Evolutionary conservation across 2,797 vertebrate species (phyloP).

Genomic region (Neomorphus geoffroyi): DNA sequence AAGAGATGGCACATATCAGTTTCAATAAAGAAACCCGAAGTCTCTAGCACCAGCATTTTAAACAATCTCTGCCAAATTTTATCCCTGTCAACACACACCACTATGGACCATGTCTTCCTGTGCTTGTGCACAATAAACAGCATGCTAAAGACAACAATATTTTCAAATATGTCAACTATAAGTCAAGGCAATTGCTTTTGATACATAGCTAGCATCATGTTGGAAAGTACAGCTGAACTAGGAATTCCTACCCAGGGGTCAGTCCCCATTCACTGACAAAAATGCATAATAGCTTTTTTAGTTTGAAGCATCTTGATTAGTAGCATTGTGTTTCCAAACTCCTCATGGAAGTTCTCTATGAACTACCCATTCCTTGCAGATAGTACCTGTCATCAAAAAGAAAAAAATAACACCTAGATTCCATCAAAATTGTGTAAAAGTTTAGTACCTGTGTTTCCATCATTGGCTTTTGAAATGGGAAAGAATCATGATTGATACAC

Average conservation of each 20-base stretch:
- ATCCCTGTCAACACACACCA: not conserved
- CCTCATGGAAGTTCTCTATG: not conserved
- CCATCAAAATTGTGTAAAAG: not conserved
- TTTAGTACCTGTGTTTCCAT: slow-evolving; percentile 93
- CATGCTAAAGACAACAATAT: not conserved
- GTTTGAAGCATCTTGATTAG: not conserved
- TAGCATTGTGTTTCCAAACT: not conserved
- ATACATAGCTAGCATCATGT: not conserved
- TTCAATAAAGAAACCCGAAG: not conserved
- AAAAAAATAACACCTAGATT: not conserved
- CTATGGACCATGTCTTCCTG: not conserved
- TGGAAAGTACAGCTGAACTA: not conserved
- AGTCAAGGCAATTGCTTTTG: not conserved
- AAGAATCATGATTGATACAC: slow-evolving; percentile 97
- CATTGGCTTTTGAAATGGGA: slow-evolving; percentile 95
- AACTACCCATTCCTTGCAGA: not conserved
- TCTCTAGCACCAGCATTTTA: not conserved
- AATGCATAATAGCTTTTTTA: not conserved
- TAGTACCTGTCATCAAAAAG: not conserved
- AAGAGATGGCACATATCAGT: accelerated
- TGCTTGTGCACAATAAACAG: not conserved
- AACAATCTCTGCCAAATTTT: not conserved
- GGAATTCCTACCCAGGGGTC: not conserved
- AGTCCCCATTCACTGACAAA: not conserved
- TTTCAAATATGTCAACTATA: not conserved